Evolutionary conservation across 2,888 invertebrate genomes (phyloP), one percentile per base, ranked within the genome.

Genomic region (Acronicta psi): DNA sequence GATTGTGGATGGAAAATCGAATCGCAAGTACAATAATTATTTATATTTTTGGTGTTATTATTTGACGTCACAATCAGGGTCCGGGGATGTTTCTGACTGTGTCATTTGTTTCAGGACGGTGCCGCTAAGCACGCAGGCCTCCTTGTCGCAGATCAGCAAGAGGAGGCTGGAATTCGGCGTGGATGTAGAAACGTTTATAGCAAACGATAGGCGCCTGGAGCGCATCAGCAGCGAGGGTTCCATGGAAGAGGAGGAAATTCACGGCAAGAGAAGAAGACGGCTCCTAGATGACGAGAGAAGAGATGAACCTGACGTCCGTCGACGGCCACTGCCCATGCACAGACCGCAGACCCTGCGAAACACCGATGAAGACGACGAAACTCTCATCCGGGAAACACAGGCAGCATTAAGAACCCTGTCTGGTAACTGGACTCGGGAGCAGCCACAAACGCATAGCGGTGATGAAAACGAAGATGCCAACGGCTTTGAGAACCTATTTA

Each of bases 351-450:
- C 93, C 73, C 56, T 80, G 44, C 87, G 89, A 63, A 89, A 79
- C 58, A 60, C 89, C 38, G 85, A 88, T 40, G 96, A 96, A 76
- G 97, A 97, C 77, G 97, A 98, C 82, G 98, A 98, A 85, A 96
- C 96, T 0, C 94, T 98, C 53, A 97, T 98, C 66, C 95, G 97
- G 49, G 98, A 98, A 87, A 98, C 98, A 2, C 98, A 98, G 85
- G 97, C 97, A 1, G 98, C 98, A 0, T 88, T 98, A 29, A 97
- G 97, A 86, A 97, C 97, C 74, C 91, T 98, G n/a, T 97, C 98
- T 0, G 97, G 97, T 14, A 97, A 96, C 85, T 98, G 98, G 97
- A 96, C 96, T 7, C 86, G 89, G n/a, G 97, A 97, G 13, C 96
- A 96, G 23, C 95, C 95, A 8, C 95, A 95, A 31, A 82, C 94